phyloP scores from a whole-genome alignment of 2,888 invertebrate species.

The Litoditis marina region DNA sequence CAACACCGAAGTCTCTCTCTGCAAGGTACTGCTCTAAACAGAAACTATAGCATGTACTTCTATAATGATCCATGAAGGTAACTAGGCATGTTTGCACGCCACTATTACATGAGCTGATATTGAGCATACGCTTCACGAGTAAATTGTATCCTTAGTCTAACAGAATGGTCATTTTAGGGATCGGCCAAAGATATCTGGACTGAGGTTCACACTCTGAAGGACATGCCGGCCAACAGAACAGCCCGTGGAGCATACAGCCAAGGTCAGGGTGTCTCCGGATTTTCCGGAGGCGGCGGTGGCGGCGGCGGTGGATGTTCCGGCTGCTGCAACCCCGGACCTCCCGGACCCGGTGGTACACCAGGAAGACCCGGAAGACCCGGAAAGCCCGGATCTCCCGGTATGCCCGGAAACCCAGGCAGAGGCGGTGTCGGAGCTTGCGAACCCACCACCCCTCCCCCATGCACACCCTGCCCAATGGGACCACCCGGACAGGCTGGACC shows the following conservation, averaged over 20 bases:
- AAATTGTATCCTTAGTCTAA: too few species aligned
- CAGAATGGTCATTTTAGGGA: conserved; percentile 23
- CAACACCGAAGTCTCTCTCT: conserved; percentile 40
- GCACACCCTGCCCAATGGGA: conserved; percentile 34
- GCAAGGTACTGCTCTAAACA: conserved; percentile 38
- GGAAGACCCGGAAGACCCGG: conserved; percentile 50
- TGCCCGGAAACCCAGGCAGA: conserved; percentile 47
- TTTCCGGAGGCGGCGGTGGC: conserved; percentile 23
- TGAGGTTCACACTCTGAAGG: conserved; percentile 37
- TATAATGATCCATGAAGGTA: too few species aligned
- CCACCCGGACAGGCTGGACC: too few species aligned
- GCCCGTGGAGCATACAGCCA: conserved; percentile 35
- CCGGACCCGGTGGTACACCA: conserved; percentile 41
- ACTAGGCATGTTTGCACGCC: too few species aligned
- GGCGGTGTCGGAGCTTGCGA: conserved; percentile 49
- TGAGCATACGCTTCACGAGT: too few species aligned
- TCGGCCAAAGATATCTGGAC: conserved; percentile 48
- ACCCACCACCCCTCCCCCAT: conserved; percentile 36
- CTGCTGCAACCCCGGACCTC: conserved; percentile 50
- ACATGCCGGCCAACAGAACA: conserved; percentile 43
- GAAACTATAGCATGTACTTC: too few species aligned
- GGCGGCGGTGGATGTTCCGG: conserved; percentile 42
- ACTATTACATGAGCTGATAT: too few species aligned
- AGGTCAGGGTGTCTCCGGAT: conserved; percentile 14
- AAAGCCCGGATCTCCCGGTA: conserved; percentile 48